phyloP scores from a whole-genome alignment of 2,797 vertebrate species.

The Eidolon dupreanum region DNA sequence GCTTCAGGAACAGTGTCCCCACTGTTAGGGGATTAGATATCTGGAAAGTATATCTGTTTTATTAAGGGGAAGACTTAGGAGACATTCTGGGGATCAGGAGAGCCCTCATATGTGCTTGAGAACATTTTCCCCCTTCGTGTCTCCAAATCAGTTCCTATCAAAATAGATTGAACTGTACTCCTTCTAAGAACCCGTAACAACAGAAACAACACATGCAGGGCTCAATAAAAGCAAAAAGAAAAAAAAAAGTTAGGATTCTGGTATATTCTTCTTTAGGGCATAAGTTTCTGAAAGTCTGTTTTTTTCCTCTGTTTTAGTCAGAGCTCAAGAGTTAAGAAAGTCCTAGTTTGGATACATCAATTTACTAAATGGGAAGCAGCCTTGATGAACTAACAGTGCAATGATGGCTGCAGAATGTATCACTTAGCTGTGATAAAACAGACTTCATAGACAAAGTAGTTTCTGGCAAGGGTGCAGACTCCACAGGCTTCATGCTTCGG shows the following conservation, averaged over 20 bases:
- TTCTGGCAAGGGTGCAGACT: background rate
- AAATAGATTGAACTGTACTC: background rate
- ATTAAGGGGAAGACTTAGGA: background rate
- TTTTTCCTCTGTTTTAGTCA: background rate
- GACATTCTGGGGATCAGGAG: background rate
- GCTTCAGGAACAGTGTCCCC: background rate
- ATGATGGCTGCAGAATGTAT: background rate
- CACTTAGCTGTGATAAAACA: background rate
- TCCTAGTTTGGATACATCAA: background rate
- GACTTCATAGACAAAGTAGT: background rate
- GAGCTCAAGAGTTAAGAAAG: background rate
- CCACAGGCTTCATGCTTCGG: background rate
- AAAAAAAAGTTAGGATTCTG: background rate
- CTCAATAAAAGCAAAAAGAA: background rate
- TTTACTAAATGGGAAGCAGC: background rate
- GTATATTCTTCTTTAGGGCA: background rate
- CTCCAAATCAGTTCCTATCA: background rate
- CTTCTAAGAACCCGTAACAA: conserved; percentile 15
- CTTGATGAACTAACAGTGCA: background rate
- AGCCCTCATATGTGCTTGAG: background rate
- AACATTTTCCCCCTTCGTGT: background rate
- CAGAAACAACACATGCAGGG: background rate
- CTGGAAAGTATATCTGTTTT: background rate
- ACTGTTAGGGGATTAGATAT: background rate
- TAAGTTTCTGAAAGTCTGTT: background rate